Evolutionary conservation across 2,797 vertebrate genomes (phyloP).

Genomic region (Pterois miles): DNA sequence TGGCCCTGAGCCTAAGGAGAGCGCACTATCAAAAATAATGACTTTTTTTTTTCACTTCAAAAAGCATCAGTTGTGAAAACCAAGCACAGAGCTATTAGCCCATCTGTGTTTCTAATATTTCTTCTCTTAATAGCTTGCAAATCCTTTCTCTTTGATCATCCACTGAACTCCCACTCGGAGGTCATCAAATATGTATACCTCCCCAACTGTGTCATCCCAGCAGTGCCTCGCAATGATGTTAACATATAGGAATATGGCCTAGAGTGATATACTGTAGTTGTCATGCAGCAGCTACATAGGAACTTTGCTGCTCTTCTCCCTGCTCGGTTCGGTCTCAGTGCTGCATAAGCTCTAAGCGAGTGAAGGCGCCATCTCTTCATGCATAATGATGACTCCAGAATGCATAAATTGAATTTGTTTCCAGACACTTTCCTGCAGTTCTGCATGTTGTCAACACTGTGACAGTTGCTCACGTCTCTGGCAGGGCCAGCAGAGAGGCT

Average conservation of each 20-base stretch:
- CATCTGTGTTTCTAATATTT: slow-evolving; percentile 33
- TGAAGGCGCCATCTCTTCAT: slow-evolving; percentile 54
- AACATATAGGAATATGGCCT: slow-evolving; percentile 48
- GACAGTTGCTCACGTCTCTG: slow-evolving; percentile 57
- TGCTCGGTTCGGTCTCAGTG: slow-evolving; percentile 47
- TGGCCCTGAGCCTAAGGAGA: slow-evolving; percentile 41
- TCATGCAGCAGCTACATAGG: slow-evolving; percentile 54
- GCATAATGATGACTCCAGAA: slow-evolving; percentile 68
- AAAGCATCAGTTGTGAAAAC: slow-evolving; percentile 6
- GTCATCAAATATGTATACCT: slow-evolving; percentile 49
- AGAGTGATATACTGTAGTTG: slow-evolving; percentile 53
- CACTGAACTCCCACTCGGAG: slow-evolving; percentile 29
- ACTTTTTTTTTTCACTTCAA: not conserved
- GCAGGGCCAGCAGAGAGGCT: slow-evolving; percentile 36
- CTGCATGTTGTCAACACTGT: slow-evolving; percentile 44
- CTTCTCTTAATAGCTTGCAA: slow-evolving; percentile 17
- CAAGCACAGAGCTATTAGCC: slow-evolving; percentile 1
- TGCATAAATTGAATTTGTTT: slow-evolving; percentile 69
- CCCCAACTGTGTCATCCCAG: slow-evolving; percentile 30
- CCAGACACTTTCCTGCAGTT: slow-evolving; percentile 47
- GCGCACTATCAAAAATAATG: slow-evolving; percentile 23
- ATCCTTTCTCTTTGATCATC: slow-evolving; percentile 37
- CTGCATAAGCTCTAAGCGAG: slow-evolving; percentile 56
- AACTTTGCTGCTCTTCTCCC: slow-evolving; percentile 43
- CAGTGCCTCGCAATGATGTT: slow-evolving; percentile 23